Evolutionary conservation across 1,140 invertebrate species (phyloP).

Genomic region (Ruditapes philippinarum): DNA sequence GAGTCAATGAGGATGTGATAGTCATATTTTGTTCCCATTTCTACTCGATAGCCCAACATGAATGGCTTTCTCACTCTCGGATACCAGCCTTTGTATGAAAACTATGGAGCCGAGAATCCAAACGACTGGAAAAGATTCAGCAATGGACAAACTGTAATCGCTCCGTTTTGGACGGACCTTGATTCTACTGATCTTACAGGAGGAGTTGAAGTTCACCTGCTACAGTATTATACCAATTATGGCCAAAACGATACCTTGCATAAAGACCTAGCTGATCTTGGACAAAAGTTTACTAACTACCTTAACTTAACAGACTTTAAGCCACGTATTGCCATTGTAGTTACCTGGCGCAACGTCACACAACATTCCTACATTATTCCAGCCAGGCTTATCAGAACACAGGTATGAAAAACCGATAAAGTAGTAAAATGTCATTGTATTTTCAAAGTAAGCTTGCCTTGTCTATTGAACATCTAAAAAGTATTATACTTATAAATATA

Average conservation of each 20-base stretch:
- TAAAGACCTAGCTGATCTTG: background rate
- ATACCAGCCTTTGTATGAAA: background rate
- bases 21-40: too few species aligned
- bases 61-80: slow-evolving; percentile 22
- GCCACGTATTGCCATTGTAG: slow-evolving; percentile 5
- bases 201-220: slow-evolving; percentile 11
- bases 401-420: background rate
- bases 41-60: background rate
- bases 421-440: background rate
- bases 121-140: background rate
- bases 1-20: too few species aligned
- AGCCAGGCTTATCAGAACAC: background rate
- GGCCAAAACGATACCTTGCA: background rate
- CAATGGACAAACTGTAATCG: background rate
- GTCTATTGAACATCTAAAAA: too few species aligned
- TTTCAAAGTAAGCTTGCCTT: too few species aligned
- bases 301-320: background rate
- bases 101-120: background rate
- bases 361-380: background rate
- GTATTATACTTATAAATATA: too few species aligned
- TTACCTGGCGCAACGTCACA: slow-evolving; percentile 33
- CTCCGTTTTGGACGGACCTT: slow-evolving; percentile 29
- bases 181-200: background rate
- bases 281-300: background rate
- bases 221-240: background rate